A percentile compares a stretch with the other conserved stretches of the same genome.
Evolutionary conservation across 1,140 invertebrate species (phyloP).

Genomic region (Papilio xuthus): DNA sequence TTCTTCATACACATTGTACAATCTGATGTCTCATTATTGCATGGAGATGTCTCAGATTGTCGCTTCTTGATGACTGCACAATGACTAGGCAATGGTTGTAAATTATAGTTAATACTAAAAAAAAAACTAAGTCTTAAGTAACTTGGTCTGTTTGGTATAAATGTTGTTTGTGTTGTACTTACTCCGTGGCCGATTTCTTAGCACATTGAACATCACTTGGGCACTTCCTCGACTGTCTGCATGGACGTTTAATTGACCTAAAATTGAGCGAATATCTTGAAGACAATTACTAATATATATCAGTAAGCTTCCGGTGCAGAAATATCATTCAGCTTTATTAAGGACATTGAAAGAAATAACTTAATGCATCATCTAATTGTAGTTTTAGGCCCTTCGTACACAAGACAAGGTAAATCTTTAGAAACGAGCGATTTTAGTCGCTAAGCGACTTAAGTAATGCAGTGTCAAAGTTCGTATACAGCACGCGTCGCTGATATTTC

Average conservation of each 20-base stretch:
- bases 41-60: background rate
- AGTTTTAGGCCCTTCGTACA: too few relatives aligned
- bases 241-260: background rate
- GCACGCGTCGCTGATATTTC: too few relatives aligned
- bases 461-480: too few relatives aligned
- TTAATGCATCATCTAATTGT: too few relatives aligned
- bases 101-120: background rate
- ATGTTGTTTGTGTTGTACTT: background rate
- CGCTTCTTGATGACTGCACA: conserved; percentile 16
- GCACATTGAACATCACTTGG: background rate
- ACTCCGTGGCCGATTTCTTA: background rate
- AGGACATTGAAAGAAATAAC: background rate
- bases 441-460: too few relatives aligned
- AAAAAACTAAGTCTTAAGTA: background rate
- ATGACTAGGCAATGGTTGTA: background rate
- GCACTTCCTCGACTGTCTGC: background rate
- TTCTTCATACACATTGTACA: conserved; percentile 26
- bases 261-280: background rate
- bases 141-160: background rate
- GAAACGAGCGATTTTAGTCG: too few relatives aligned
- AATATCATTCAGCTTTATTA: too few relatives aligned
- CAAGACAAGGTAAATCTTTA: too few relatives aligned
- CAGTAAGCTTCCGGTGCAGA: background rate
- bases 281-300: background rate
- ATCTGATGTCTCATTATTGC: background rate